Evolutionary conservation across 2,797 vertebrate species (phyloP), one percentile per base, ranked within the genome.

Genomic region (Catharus ustulatus): DNA sequence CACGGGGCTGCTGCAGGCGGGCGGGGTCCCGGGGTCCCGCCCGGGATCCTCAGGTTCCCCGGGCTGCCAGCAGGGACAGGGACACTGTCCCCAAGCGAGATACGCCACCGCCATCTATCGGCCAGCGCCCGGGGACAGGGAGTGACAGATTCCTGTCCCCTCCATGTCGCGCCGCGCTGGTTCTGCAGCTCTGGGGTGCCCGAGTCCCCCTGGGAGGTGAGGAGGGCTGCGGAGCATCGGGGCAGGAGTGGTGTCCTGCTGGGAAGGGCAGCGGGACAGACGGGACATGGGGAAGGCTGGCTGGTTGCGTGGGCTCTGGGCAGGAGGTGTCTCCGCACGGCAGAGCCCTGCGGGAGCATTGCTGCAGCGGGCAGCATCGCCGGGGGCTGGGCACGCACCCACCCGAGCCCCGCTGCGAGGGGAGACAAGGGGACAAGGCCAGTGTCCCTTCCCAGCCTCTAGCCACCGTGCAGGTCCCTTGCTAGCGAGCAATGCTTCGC

Each of bases 81-180:
- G 62, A 51, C 84, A 1, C 54, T 5, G 87, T 85, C 58, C 78
- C 87, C 82, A 71, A 64, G 89, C 17, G 82, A 96, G 89, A 83
- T 93, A 18, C 96, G 61, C 42, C 95, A 96, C 76, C 46, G 95
- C 96, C 96, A 96, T 89, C 96, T 96, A 93, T 83, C 93, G 96
- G 93, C 81, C 34, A 59, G 59, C 75, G 36, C 16, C 18, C 27
- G 55, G 49, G 57, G 57, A 69, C 95, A 14, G 29, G 42, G 17
- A 29, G 71, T 0, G 45, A 36, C 83, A 21, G 54, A 71, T 16
- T 3, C 8, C 32, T 32, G 89, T 43, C 66, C 32, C 21, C 3
- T 3, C 16, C 63, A 0, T 17, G 34, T 38, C 40, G 3, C 5
- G 2, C 30, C 9, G 13, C 20, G 5, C 32, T 11, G n/a, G 8